Percentiles rank a stretch among this genome's conserved stretches.
Evolutionary conservation across 2,888 invertebrate genomes (phyloP).

Genomic region (Mongoloraphidia duomilia): DNA sequence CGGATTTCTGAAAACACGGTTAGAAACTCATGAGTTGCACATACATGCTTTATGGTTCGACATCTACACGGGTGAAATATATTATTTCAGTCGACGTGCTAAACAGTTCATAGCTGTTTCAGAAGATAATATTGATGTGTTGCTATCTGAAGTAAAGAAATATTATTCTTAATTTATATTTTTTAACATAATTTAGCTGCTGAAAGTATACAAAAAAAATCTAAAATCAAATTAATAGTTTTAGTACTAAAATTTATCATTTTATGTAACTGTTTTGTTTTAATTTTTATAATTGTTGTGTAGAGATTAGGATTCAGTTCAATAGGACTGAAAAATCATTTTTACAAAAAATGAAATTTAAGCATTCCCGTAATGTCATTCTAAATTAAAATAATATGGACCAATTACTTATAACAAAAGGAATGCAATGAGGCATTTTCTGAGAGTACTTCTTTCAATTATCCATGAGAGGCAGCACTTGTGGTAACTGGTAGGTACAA

Average conservation of each 20-base stretch:
- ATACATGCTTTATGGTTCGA: slow-evolving; percentile 96
- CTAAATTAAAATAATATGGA: no score
- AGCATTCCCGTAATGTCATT: no score
- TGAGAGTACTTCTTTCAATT: no score
- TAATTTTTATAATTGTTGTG: background rate
- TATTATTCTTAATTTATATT: slow-evolving; percentile 51
- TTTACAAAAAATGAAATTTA: no score
- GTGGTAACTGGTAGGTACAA: no score
- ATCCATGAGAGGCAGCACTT: no score
- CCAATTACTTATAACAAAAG: no score
- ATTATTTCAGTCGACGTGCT: slow-evolving; percentile 78
- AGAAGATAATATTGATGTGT: slow-evolving; percentile 59
- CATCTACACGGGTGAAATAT: slow-evolving; percentile 91
- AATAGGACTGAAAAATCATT: background rate
- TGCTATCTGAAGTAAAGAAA: slow-evolving; percentile 61
- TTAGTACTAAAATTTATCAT: background rate
- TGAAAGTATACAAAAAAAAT: background rate
- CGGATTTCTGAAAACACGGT: slow-evolving; percentile 69
- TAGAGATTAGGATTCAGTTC: background rate
- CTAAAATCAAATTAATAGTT: background rate
- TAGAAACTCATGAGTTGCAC: slow-evolving; percentile 68
- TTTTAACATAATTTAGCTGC: background rate
- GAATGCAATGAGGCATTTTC: no score
- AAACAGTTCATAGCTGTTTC: slow-evolving; percentile 78
- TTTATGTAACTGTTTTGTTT: no score